Evolutionary conservation across 2,888 invertebrate genomes (phyloP), one percentile per base, ranked within the genome.

Genomic region (Cancer borealis): DNA sequence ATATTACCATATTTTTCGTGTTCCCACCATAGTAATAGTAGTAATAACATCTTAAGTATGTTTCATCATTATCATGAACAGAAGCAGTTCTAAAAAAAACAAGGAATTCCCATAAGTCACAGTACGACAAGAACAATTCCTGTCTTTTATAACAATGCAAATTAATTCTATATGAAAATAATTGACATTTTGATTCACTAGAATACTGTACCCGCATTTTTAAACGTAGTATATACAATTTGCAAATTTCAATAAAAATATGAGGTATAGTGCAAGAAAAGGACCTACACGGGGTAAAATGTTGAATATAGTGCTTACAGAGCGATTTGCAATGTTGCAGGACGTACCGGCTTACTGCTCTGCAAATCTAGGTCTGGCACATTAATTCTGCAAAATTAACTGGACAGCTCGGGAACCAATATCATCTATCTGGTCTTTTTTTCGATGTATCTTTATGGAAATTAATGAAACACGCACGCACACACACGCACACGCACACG

Each of bases 381-480:
- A 66, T 66, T 66, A 66, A 66, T 66, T 66, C 66, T 66, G n/a
- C 66, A 66, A 66, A n/a, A 66, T 66, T 66, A 66, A 66, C 66
- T 66, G 66, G 66, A 66, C 66, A 66, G 66, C 66, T n/a, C 66
- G n/a, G 66, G n/a, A 66, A 66, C 66, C 66, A 66, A 66, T 66
- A 66, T 66, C 21, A n/a, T 66, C n/a, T 66, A n/a, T 66, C 21
- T 66, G 66, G 66, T 66, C 21, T 66, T 66, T 66, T 66, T 66
- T 66, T 21, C 54, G 3, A 54, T 66, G 66, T n/a, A 66, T 66
- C n/a, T 66, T 66, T 66, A n/a, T 66, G 21, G 66, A 66, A 6
- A 66, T 66, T 66, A 66, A 66, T 66, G 21, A 66, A 66, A 66
- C n/a, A 66, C 66, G n/a, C 66, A 66, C 66, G 0, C n/a, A n/a